Evolutionary conservation across 2,888 invertebrate genomes (phyloP), one percentile per base, ranked within the genome.

Genomic region (Cheiracanthium punctorium): DNA sequence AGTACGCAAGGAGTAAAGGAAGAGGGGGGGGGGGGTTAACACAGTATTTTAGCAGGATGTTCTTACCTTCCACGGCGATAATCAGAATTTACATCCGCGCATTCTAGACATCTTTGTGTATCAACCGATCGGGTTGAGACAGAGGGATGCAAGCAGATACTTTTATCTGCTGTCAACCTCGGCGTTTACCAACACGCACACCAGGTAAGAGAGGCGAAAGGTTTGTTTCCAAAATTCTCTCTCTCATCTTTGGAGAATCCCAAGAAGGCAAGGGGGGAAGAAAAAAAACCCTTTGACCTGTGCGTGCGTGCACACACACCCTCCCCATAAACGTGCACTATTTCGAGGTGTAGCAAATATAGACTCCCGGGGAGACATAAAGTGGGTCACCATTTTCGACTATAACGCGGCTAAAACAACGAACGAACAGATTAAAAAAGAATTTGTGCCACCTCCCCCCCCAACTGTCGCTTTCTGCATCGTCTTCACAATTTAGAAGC

Each of bases 231-330:
- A 2, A 20, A 37, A 70, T 24, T 24, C 20, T 41, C 14, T 20
- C 20, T 37, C 41, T 20, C 70, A 41, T n/a, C 30, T 32, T 8
- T 1, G 20, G 10, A 10, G 30, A 4, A 37, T 58, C 82, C 82
- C 65, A 72, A 76, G 73, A 73, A 41, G 84, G 79, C 69, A 33
- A 70, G 24, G 37, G 37, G 4, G 48, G 72, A 43, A 52, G 33
- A 69, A 37, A 79, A 79, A 79, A 79, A 85, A 79, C 84, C 84
- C 84, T 85, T 85, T 85, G 82, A 82, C 82, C 82, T 82, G 82
- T 28, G 74, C 67, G 58, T 58, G 58, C 24, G 58, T 58, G 58
- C 30, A 41, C 29, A 17, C 67, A 7, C 48, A 24, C 76, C 77
- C 72, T 74, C 79, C 79, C 69, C 69, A 74, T 85, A 79, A n/a